A percentile compares a stretch with the other conserved stretches of the same genome.
Evolutionary conservation across 1,140 invertebrate genomes (phyloP).

Genomic region (Stegodyphus mimosarum): DNA sequence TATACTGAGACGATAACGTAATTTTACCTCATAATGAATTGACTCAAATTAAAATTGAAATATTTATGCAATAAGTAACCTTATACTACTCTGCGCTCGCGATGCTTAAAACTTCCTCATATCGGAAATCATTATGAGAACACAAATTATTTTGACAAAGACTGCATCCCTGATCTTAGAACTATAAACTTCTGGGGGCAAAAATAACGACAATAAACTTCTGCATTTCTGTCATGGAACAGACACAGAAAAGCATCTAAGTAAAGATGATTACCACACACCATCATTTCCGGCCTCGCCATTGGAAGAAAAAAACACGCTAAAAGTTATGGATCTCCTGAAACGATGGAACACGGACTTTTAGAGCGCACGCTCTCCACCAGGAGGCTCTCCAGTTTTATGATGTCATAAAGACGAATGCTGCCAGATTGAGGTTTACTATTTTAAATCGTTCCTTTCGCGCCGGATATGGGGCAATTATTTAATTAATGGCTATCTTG

Average conservation of each 20-base stretch:
- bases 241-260: not conserved
- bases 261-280: conserved; percentile 2
- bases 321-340: conserved; percentile 50
- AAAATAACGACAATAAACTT: too few species aligned
- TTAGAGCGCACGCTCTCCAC: not conserved
- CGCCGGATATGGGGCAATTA: conserved; percentile 51
- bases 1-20: too few species aligned
- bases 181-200: too few species aligned
- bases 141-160: too few species aligned
- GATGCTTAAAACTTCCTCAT: too few species aligned
- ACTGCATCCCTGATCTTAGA: too few species aligned
- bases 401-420: conserved; percentile 57
- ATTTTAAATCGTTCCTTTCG: conserved; percentile 55
- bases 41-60: too few species aligned
- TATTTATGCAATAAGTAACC: too few species aligned
- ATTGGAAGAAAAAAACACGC: conserved; percentile 19
- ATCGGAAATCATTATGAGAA: too few species aligned
- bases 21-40: too few species aligned
- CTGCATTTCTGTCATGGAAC: not conserved
- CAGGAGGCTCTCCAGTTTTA: conserved; percentile 54
- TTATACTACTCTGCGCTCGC: too few species aligned
- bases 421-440: conserved; percentile 52
- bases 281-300: not conserved
- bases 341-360: conserved; percentile 1
- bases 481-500: conserved; percentile 58